These are phyloP conservation scores for Crax fasciolata DNA, from an alignment of 2,797 vertebrate genomes.

Conservation along the genomic window DNA sequence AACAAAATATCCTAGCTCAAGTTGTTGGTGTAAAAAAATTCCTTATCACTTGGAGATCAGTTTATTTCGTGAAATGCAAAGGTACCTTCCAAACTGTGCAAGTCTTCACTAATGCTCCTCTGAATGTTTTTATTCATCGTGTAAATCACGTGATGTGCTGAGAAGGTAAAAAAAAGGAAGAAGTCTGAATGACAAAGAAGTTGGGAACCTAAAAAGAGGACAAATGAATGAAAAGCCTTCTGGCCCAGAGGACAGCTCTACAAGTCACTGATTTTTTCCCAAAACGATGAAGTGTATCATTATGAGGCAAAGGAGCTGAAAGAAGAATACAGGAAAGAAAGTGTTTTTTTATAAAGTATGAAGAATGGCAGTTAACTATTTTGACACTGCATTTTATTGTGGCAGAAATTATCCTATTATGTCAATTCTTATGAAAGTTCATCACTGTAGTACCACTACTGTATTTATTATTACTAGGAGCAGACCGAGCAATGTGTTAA, in stretches of 20 bases:
- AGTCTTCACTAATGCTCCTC: neutral
- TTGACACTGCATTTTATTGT: conserved; percentile 3
- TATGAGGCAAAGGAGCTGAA: neutral
- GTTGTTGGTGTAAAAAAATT: neutral
- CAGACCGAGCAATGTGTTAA: neutral
- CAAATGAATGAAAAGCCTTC: neutral
- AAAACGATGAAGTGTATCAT: neutral
- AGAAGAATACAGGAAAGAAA: neutral
- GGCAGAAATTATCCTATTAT: neutral
- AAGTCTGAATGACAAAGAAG: neutral
- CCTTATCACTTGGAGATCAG: neutral
- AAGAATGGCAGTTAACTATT: conserved; percentile 12
- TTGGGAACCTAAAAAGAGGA: neutral
- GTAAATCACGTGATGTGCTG: neutral
- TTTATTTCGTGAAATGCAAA: neutral
- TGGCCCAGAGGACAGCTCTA: neutral
- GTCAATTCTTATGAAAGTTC: neutral
- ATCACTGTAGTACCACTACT: neutral
- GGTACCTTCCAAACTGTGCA: neutral
- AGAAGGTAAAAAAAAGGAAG: neutral
- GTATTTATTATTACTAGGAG: neutral
- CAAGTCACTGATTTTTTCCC: neutral
- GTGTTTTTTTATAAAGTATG: neutral
- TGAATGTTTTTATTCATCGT: neutral
- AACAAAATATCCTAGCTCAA: neutral